Conservation (phyloP, 2,113 vertebrate genomes). For the Procavia capensis region DNA sequence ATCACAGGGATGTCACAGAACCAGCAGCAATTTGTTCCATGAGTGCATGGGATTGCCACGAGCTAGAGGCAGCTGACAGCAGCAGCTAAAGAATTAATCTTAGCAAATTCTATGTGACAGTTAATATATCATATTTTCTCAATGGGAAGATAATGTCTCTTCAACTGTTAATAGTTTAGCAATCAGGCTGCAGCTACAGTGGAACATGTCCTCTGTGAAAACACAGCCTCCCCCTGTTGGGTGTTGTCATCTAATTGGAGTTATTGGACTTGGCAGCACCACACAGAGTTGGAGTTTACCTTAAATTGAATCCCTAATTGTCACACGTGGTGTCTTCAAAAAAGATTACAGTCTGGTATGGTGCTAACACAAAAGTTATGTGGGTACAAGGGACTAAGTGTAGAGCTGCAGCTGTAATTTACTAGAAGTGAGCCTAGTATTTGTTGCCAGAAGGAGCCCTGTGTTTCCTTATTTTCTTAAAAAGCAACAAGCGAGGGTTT, state of each 20-base stretch:
- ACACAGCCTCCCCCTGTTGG: conserved; percentile 43
- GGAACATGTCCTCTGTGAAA: neutral
- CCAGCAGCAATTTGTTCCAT: neutral
- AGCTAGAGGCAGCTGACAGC: neutral
- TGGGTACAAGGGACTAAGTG: neutral
- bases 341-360: conserved; percentile 45
- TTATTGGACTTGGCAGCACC: conserved; percentile 72
- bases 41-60: neutral
- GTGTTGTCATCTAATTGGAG: conserved; percentile 42
- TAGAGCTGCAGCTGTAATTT: neutral
- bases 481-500: neutral
- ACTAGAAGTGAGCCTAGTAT: neutral
- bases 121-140: neutral
- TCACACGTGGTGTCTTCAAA: conserved; percentile 74
- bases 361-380: neutral
- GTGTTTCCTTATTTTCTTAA: neutral
- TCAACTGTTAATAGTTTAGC: neutral
- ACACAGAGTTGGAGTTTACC: conserved; percentile 53
- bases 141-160: neutral
- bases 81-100: neutral
- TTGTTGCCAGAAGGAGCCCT: neutral
- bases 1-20: neutral
- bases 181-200: neutral
- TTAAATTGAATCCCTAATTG: conserved; percentile 74
- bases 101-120: neutral